These are phyloP conservation scores for Griposia aprilina DNA, from an alignment of 2,888 invertebrate species.

Conservation along the genomic window DNA sequence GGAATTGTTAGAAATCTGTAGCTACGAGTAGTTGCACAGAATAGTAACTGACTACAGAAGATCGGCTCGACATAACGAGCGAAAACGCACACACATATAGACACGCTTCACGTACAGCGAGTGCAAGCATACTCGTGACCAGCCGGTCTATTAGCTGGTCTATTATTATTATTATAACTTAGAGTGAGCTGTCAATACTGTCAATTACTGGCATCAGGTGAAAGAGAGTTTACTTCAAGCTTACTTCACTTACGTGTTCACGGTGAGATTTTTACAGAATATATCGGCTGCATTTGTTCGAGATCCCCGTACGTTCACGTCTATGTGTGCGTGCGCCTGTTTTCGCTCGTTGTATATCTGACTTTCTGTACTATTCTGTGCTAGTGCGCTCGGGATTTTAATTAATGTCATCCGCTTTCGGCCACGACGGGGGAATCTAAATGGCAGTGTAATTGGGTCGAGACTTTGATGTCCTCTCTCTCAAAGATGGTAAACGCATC, in stretches of 20 bases:
- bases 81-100: too few relatives aligned
- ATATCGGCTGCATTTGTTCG: background rate
- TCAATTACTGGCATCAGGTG: too few relatives aligned
- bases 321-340: background rate
- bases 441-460: conserved; percentile 38
- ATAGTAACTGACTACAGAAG: background rate
- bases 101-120: too few relatives aligned
- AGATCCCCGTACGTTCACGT: background rate
- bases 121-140: too few relatives aligned
- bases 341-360: background rate
- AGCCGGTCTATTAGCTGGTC: too few relatives aligned
- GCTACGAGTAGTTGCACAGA: background rate
- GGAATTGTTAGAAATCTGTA: background rate
- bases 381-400: conserved; percentile 4
- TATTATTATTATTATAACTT: too few relatives aligned
- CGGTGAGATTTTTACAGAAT: background rate
- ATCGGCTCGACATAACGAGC: background rate
- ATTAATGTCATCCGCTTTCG: conserved; percentile 37
- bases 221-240: background rate
- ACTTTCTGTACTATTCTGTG: background rate
- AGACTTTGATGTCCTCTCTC: conserved; percentile 19
- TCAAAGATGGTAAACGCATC: conserved; percentile 18
- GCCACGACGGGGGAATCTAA: conserved; percentile 39
- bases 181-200: background rate
- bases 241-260: background rate